Conservation (phyloP, 2,113 vertebrate species). For the Mirza zaza region DNA sequence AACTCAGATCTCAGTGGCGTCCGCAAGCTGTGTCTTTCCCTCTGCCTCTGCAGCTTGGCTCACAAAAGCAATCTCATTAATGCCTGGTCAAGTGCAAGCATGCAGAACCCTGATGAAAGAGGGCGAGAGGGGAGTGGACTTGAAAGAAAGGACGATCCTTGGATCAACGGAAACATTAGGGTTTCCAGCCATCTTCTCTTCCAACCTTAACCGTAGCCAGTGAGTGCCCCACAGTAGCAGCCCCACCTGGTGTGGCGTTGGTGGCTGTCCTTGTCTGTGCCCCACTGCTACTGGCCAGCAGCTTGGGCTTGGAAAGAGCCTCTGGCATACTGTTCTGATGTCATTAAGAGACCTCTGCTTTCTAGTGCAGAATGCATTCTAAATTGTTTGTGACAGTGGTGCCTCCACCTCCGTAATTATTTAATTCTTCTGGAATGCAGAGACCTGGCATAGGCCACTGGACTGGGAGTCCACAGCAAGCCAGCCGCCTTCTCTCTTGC, state of each 20-base stretch:
- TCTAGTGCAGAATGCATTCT: background rate
- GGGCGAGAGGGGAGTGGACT: conserved; percentile 56
- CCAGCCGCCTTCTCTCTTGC: conserved; percentile 53
- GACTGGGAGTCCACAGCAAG: conserved; percentile 55
- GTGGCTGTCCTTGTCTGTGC: background rate
- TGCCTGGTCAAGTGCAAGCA: conserved; percentile 82
- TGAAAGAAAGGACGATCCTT: conserved; percentile 50
- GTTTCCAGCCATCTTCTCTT: conserved; percentile 36
- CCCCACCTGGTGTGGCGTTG: background rate
- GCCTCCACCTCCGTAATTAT: conserved; percentile 69
- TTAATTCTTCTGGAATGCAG: conserved; percentile 80
- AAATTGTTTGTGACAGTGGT: conserved; percentile 66
- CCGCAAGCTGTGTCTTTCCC: background rate
- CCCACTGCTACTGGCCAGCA: background rate
- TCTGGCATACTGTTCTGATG: background rate
- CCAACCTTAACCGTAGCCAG: background rate
- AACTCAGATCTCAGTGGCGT: background rate
- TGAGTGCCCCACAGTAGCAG: background rate
- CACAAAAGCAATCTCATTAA: background rate
- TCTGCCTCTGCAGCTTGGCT: background rate
- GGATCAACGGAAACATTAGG: conserved; percentile 45
- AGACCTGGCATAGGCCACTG: conserved; percentile 46
- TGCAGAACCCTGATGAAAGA: conserved; percentile 77
- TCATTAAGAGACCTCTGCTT: conserved; percentile 49
- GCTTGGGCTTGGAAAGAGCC: background rate